Evolutionary conservation across 2,797 vertebrate genomes (phyloP), one percentile per base, ranked within the genome.

Genomic region (Mareca strepera): DNA sequence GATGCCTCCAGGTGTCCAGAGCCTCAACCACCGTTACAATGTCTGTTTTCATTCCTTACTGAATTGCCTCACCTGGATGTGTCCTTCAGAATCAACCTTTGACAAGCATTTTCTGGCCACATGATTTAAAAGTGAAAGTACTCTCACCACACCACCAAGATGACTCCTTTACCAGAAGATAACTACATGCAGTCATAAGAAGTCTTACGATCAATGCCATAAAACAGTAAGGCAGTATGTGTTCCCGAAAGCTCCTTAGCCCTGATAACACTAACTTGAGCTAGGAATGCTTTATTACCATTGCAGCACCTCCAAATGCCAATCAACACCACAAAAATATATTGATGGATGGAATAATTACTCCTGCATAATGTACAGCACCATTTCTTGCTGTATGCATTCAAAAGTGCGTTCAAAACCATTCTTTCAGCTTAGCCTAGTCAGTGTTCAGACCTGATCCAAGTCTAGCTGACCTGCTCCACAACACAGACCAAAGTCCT

Each of bases 351-450:
- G 6, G 18, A 92, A 12, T 35, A 52, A 88, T 6, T 68, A 76
- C 23, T 33, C 33, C 78, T 50, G 48, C 23, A 13, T 14, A 25
- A 50, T 50, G 48, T 25, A 50, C 23, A 79, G 70, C 73, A 66
- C 3, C 17, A 76, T 21, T 88, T 67, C 28, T 0, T 59, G 29
- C 37, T 66, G 37, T n/a, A 37, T 1, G 1, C 15, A 58, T 64
- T 78, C 37, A 52, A 7, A 83, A 56, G n/a, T 5, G 9, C n/a
- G 55, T 37, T 82, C 41, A 55, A 56, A 93, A 69, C 21, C 5
- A 4, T 29, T 73, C 23, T 37, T 90, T 75, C 41, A 23, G 12
- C 55, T 86, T 63, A 70, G 11, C 23, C 25, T 22, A 44, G 68
- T 22, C 60, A 63, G 33, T 25, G 37, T 67, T 70, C 75, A 80